Conservation (phyloP, 1,140 invertebrate genomes). For the Danaus melanippus region DNA sequence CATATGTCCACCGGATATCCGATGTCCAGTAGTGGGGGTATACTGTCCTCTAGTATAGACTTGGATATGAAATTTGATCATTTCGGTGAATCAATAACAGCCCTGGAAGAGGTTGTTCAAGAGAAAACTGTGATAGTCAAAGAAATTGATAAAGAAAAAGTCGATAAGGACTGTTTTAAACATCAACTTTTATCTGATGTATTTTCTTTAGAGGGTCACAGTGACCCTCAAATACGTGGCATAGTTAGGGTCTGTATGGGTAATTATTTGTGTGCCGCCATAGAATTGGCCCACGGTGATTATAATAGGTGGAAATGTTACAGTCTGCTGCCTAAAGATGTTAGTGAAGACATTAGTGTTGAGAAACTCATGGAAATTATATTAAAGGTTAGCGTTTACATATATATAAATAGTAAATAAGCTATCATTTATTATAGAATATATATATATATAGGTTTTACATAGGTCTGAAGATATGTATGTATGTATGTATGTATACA, state of each 20-base stretch:
- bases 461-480: too few relatives aligned
- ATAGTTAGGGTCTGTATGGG: conserved; percentile 79
- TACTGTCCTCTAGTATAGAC: conserved; percentile 65
- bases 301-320: conserved; percentile 69
- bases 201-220: conserved; percentile 77
- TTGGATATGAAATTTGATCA: conserved; percentile 71
- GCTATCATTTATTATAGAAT: too few relatives aligned
- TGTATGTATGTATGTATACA: too few relatives aligned
- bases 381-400: conserved; percentile 62
- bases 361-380: conserved; percentile 71
- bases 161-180: conserved; percentile 39
- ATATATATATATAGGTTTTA: too few relatives aligned
- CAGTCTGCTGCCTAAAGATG: conserved; percentile 39
- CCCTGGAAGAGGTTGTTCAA: conserved; percentile 15
- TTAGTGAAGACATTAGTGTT: conserved; percentile 55
- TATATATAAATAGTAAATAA: conserved; percentile 8
- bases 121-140: conserved; percentile 13
- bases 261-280: conserved; percentile 76
- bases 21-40: conserved; percentile 60
- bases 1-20: conserved; percentile 59
- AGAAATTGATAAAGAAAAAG: conserved; percentile 17
- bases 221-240: conserved; percentile 88
- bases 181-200: conserved; percentile 79
- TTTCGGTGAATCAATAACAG: conserved; percentile 62
- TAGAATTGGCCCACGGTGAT: conserved; percentile 75